Evolutionary conservation across 2,113 vertebrate species (phyloP).

Genomic region (Xiphorhynchus elegans): DNA sequence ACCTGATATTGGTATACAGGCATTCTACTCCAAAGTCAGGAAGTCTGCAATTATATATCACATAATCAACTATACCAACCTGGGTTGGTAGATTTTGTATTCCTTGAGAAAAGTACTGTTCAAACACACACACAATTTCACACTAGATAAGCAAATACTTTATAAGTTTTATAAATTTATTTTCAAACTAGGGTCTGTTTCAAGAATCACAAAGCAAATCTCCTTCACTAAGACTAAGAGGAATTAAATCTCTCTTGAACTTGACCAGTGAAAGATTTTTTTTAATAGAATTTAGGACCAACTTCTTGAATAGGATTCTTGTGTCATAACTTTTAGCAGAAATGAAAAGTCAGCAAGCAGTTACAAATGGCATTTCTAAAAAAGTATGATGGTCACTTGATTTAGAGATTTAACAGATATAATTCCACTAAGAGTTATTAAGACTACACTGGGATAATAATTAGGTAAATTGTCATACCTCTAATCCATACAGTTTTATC

Average conservation of each 20-base stretch:
- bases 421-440: neutral
- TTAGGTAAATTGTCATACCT: neutral
- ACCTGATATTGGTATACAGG: rapidly evolving
- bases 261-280: neutral
- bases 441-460: rapidly evolving
- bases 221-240: neutral
- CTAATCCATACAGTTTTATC: neutral
- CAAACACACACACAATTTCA: neutral
- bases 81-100: neutral
- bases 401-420: neutral
- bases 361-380: neutral
- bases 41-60: neutral
- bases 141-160: neutral
- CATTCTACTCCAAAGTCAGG: neutral
- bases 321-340: neutral
- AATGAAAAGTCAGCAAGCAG: neutral
- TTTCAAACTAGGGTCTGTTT: neutral
- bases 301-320: neutral
- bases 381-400: neutral
- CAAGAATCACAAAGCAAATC: neutral
- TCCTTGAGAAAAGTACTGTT: neutral
- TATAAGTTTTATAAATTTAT: neutral
- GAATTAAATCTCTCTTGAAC: neutral
- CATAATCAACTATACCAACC: neutral
- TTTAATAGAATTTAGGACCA: neutral